Percentiles rank a stretch among this genome's conserved stretches.
Conservation (phyloP, 1,140 invertebrate genomes). For the Maconellicoccus hirsutus region DNA sequence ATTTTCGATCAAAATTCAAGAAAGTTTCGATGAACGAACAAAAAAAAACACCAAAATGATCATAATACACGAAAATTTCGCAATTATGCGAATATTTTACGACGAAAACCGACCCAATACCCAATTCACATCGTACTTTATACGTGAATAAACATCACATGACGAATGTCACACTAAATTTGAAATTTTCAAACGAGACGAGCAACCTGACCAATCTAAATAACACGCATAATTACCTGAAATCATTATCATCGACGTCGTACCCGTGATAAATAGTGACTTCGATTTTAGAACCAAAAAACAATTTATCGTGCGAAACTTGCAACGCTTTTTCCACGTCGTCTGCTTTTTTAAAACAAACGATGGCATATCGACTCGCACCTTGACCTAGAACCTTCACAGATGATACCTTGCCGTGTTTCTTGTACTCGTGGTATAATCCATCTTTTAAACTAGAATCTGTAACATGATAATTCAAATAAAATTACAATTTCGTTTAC, state of each 20-base stretch:
- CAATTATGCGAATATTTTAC: too few relatives aligned
- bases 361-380: slow-evolving; percentile 70
- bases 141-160: too few relatives aligned
- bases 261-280: slow-evolving; percentile 76
- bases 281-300: slow-evolving; percentile 92
- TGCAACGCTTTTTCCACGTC: slow-evolving; percentile 91
- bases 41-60: too few relatives aligned
- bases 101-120: too few relatives aligned
- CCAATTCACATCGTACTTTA: too few relatives aligned
- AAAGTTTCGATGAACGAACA: too few relatives aligned
- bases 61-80: too few relatives aligned
- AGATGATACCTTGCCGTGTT: slow-evolving; percentile 92
- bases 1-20: too few relatives aligned
- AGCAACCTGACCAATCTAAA: too few relatives aligned
- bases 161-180: too few relatives aligned
- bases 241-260: slow-evolving; percentile 78
- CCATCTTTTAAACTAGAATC: slow-evolving; percentile 93
- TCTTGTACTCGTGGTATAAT: slow-evolving; percentile 96
- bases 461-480: slow-evolving; percentile 35
- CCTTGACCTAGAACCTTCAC: slow-evolving; percentile 78
- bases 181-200: too few relatives aligned
- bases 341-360: slow-evolving; percentile 91
- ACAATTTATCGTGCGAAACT: slow-evolving; percentile 88
- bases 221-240: slow-evolving; percentile 36
- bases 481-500: slow-evolving; percentile 20